phyloP scores from a whole-genome alignment of 2,113 vertebrate genomes.

The Rhabdomys dilectus region DNA sequence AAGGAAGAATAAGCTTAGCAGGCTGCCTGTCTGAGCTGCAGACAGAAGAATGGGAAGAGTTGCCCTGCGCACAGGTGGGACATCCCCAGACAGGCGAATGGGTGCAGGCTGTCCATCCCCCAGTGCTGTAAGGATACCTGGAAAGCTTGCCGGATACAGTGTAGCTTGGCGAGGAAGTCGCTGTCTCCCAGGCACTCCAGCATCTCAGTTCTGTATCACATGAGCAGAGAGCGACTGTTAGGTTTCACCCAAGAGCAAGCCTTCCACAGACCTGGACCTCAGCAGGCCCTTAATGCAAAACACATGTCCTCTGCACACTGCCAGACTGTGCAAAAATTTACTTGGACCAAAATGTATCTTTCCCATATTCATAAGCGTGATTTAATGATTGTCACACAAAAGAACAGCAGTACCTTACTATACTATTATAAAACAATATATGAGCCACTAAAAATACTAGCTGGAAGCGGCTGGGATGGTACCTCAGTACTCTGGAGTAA shows the following conservation, averaged over 20 bases:
- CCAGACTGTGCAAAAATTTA: not conserved
- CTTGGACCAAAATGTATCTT: conserved; percentile 7
- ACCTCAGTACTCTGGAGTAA: conserved; percentile 95
- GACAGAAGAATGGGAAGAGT: not conserved
- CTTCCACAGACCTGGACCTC: not conserved
- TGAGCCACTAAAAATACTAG: not conserved
- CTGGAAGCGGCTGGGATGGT: conserved; percentile 41
- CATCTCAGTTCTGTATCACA: conserved; percentile 92
- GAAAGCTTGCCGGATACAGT: conserved; percentile 96
- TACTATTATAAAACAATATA: not conserved
- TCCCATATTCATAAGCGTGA: conserved; percentile 25
- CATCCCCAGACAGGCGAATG: too few species aligned
- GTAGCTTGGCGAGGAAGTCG: conserved; percentile 97
- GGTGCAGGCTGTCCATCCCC: not conserved
- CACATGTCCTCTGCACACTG: conserved; percentile 12
- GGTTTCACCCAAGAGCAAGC: conserved; percentile 53
- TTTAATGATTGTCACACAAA: conserved; percentile 32
- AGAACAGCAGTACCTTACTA: not conserved
- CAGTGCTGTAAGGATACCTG: conserved; percentile 88
- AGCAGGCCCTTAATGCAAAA: conserved; percentile 50
- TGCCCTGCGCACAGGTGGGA: not conserved
- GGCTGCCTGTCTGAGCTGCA: not conserved
- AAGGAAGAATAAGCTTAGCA: not conserved
- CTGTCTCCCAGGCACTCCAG: conserved; percentile 95
- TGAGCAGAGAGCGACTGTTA: conserved; percentile 34